phyloP scores from a whole-genome alignment of 2,797 vertebrate genomes.

The Xenentodon cancila region DNA sequence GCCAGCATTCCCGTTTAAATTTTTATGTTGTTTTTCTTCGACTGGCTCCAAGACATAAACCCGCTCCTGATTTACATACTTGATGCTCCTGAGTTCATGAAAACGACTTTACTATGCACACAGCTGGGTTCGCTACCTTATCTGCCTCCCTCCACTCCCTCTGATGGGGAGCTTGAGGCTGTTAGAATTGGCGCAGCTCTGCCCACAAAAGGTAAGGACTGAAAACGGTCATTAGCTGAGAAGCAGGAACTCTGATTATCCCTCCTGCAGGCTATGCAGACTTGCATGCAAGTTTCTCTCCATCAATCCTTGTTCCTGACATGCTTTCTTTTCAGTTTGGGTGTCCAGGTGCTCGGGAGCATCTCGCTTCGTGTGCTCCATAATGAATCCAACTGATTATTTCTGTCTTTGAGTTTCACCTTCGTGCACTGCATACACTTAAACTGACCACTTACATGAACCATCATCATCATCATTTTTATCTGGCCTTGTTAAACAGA shows the following conservation, averaged over 20 bases:
- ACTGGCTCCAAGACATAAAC: too few species aligned
- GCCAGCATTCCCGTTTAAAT: too few species aligned
- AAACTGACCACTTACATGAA: neutral
- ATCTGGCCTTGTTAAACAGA: too few species aligned
- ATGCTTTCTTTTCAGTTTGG: conserved; percentile 20
- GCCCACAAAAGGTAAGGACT: conserved; percentile 25
- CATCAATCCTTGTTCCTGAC: conserved; percentile 48
- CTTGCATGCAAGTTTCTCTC: conserved; percentile 35
- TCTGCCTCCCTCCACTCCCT: conserved; percentile 20
- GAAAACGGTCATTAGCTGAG: conserved; percentile 7
- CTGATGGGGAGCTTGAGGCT: conserved; percentile 19
- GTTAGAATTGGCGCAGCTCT: conserved; percentile 31
- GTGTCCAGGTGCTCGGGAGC: conserved; percentile 27
- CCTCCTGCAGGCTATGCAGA: conserved; percentile 39
- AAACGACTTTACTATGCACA: too few species aligned
- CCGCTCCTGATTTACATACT: too few species aligned
- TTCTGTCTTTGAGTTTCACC: neutral
- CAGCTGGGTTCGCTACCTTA: conserved; percentile 14
- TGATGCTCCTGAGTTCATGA: too few species aligned
- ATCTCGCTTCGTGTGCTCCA: neutral
- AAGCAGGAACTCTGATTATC: conserved; percentile 45
- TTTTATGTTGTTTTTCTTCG: too few species aligned
- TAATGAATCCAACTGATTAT: conserved; percentile 13
- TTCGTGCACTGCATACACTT: neutral
- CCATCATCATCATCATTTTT: too few species aligned